Conservation (phyloP, 92 coral and sea anemone genomes). For the Epizoanthus ramosus region DNA sequence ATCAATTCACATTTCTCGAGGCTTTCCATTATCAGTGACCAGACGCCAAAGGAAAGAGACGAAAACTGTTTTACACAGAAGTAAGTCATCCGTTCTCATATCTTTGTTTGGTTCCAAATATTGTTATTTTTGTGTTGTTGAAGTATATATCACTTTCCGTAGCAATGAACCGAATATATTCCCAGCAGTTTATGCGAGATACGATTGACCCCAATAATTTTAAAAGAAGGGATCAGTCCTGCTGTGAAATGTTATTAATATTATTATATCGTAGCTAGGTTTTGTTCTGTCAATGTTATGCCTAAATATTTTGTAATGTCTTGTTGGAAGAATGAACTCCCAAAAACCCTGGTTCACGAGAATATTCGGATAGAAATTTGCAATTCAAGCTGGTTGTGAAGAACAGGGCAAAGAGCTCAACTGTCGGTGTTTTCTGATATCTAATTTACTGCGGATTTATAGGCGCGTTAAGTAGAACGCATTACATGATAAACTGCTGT, state of each 20-base stretch:
- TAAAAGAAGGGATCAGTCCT: neutral
- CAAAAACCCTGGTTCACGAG: too few species aligned
- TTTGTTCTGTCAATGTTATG: neutral
- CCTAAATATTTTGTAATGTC: neutral
- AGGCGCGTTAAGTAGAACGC: too few species aligned
- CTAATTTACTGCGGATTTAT: too few species aligned
- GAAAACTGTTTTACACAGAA: constrained; percentile 1
- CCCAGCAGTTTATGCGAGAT: neutral
- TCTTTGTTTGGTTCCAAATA: neutral
- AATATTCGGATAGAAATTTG: too few species aligned
- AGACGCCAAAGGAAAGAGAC: neutral
- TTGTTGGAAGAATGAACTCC: neutral
- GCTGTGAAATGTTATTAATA: constrained; percentile 12
- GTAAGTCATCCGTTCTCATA: constrained; percentile 6
- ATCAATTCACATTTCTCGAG: constrained; percentile 1
- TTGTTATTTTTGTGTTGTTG: neutral
- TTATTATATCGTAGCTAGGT: neutral
- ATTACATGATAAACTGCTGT: too few species aligned
- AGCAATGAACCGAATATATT: neutral
- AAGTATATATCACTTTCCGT: neutral
- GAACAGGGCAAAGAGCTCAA: too few species aligned
- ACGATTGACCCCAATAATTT: neutral
- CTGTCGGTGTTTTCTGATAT: too few species aligned
- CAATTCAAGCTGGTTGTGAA: too few species aligned
- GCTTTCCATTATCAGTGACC: neutral